Percentiles rank a stretch among this genome's conserved stretches.
These are phyloP conservation scores for Vanessa cardui DNA, from an alignment of 2,888 invertebrate species.

Conservation along the genomic window DNA sequence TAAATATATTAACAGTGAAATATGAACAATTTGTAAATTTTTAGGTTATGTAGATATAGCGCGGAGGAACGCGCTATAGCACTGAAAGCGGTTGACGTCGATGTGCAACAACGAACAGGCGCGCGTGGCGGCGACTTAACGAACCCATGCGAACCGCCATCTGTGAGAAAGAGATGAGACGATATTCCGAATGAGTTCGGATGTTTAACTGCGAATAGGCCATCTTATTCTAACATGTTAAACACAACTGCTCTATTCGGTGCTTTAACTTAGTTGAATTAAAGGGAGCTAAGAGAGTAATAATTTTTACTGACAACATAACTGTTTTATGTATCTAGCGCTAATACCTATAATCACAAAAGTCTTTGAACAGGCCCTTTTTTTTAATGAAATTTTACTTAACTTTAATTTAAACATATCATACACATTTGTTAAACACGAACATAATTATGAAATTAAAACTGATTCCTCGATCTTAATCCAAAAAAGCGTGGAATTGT, in stretches of 20 bases:
- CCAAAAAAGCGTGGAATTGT: constrained; percentile 1
- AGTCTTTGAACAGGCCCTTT: not conserved
- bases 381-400: not conserved
- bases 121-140: constrained; percentile 65
- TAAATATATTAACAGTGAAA: constrained; percentile 53
- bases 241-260: constrained; percentile 15
- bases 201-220: constrained; percentile 44
- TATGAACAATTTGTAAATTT: constrained; percentile 65
- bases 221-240: constrained; percentile 45
- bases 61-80: constrained; percentile 79
- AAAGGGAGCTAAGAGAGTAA: not conserved
- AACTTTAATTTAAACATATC: too few relatives aligned
- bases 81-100: constrained; percentile 80
- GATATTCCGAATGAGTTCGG: constrained; percentile 49
- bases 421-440: too few relatives aligned
- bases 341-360: not conserved
- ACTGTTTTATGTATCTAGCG: not conserved
- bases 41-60: constrained; percentile 79
- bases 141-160: constrained; percentile 49
- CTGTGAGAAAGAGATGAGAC: constrained; percentile 61
- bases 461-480: not conserved
- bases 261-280: not conserved
- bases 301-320: constrained; percentile 8
- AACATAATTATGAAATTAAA: not conserved
- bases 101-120: constrained; percentile 76